phyloP scores from a whole-genome alignment of 2,113 vertebrate species.

The Trogon melanurus region DNA sequence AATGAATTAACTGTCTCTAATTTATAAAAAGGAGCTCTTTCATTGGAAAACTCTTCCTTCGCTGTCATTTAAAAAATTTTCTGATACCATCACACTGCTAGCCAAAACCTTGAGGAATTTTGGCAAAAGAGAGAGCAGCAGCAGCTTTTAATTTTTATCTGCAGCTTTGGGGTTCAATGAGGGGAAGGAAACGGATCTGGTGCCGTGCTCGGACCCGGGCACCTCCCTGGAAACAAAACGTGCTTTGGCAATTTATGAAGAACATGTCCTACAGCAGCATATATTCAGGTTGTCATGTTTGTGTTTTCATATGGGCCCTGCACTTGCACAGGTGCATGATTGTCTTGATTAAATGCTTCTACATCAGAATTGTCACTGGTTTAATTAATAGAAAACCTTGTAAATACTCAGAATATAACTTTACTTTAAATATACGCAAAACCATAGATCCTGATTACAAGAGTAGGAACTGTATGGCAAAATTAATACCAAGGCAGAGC shows the following conservation, averaged over 20 bases:
- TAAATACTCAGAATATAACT: neutral
- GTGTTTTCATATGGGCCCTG: accelerated
- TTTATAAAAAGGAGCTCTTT: neutral
- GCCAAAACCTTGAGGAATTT: neutral
- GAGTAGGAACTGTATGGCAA: neutral
- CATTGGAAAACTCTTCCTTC: neutral
- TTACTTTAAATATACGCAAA: neutral
- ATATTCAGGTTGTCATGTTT: neutral
- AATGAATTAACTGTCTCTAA: neutral
- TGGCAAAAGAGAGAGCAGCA: too few species aligned
- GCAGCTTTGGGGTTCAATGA: accelerated
- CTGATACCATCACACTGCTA: neutral
- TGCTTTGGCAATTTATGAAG: neutral
- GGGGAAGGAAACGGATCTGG: neutral
- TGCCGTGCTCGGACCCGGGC: neutral
- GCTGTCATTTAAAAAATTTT: neutral
- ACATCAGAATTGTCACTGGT: neutral
- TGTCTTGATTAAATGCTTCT: neutral
- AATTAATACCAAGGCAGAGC: neutral
- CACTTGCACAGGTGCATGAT: neutral
- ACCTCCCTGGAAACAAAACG: neutral
- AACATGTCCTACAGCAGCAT: too few species aligned
- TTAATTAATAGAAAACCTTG: neutral
- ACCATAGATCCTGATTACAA: too few species aligned
- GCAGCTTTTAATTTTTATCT: too few species aligned